Evolutionary conservation across 2,797 vertebrate genomes (phyloP), one percentile per base, ranked within the genome.

Genomic region (Sphenodon punctatus): DNA sequence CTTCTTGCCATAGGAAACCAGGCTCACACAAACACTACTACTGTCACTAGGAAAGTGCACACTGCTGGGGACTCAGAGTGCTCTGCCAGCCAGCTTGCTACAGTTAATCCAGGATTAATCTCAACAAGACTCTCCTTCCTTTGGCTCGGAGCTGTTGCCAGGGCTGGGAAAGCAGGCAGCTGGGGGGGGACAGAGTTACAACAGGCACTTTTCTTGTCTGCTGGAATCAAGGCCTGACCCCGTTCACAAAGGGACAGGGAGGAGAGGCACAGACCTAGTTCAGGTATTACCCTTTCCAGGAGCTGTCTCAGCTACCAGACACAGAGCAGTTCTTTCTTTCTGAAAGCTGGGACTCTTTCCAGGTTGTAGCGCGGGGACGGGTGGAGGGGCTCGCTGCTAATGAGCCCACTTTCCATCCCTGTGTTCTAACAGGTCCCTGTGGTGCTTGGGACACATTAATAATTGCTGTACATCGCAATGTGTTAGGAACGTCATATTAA

Each of bases 251-350:
- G 60, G 3, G 0, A n/a, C n/a, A 59, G 87, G 70, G 25, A 49
- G 36, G 64, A 82, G 39, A 74, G 83, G 73, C 63, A 86, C 13
- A 75, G 56, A 41, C 42, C 53, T 16, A 75, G 51, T 22, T 82
- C 39, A 56, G 36, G 32, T 0, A 68, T 41, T 25, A 68, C 38
- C 32, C 51, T 84, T 64, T n/a, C 36, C 38, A 74, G 19, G 6
- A 19, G 11, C 32, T 56, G 55, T 46, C 23, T 8, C 27, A 43
- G 46, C 36, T 12, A 9, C 14, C 41, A 75, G 59, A n/a, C 41
- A 56, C 23, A 56, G 12, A 27, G 9, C n/a, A 75, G 20, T 53
- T 59, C 36, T 30, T 65, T 43, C 63, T 46, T 69, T 70, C 84
- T 32, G 74, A 56, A 41, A 46, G 25, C 22, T 59, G n/a, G 80